A percentile compares a stretch with the other conserved stretches of the same genome.
phyloP scores from a whole-genome alignment of 2,888 invertebrate genomes.

The Atherix ibis region DNA sequence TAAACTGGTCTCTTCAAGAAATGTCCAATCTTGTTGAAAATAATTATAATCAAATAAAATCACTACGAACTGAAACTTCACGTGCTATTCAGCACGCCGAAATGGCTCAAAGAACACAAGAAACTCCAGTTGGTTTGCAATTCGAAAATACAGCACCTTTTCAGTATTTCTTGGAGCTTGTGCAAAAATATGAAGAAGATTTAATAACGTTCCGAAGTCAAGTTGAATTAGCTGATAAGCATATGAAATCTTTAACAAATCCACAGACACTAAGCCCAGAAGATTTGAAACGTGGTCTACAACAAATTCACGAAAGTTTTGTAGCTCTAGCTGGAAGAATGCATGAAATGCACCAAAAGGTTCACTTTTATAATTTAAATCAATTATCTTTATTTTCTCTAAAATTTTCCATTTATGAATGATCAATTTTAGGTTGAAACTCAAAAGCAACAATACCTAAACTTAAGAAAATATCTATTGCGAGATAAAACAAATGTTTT shows the following conservation, averaged over 20 bases:
- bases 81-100: conserved; percentile 56
- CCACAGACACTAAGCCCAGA: conserved; percentile 50
- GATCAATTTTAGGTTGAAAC: conserved; percentile 58
- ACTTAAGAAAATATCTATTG: conserved; percentile 54
- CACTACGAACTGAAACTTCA: conserved; percentile 52
- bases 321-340: conserved; percentile 76
- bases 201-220: conserved; percentile 51
- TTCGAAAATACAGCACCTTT: conserved; percentile 59
- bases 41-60: conserved; percentile 29
- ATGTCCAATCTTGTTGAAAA: conserved; percentile 28
- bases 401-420: too few species aligned
- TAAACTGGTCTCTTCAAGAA: conserved; percentile 25
- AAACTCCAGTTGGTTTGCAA: conserved; percentile 57
- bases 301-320: conserved; percentile 70
- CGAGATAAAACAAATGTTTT: conserved; percentile 65
- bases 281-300: conserved; percentile 63
- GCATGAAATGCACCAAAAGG: conserved; percentile 58
- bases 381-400: too few species aligned
- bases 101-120: conserved; percentile 63
- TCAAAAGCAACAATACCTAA: conserved; percentile 74
- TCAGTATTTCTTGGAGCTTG: conserved; percentile 51
- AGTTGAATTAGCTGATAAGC: conserved; percentile 56
- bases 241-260: conserved; percentile 48
- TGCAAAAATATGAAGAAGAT: conserved; percentile 53
- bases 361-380: conserved; percentile 5